Percentiles rank a stretch among this genome's conserved stretches.
phyloP scores from a whole-genome alignment of 2,113 vertebrate species.

The Heterotis niloticus region DNA sequence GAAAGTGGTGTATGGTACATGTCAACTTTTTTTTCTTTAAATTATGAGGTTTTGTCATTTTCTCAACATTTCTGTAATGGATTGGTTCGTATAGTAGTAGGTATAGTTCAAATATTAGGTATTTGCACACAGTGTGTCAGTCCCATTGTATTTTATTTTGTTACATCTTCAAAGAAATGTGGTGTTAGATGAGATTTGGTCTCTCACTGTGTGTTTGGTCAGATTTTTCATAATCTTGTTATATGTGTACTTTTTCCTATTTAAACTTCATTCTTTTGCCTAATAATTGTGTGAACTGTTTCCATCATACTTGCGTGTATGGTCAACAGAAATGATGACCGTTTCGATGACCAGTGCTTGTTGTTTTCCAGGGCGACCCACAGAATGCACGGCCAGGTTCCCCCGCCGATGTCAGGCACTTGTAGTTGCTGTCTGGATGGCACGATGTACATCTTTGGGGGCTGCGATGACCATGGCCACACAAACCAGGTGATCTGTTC shows the following conservation, averaged over 20 bases:
- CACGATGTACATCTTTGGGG: slow-evolving; percentile 85
- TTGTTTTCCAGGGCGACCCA: slow-evolving; percentile 71
- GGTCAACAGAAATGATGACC: not conserved
- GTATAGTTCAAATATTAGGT: not conserved
- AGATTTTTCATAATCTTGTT: too few relatives aligned
- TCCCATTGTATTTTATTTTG: not conserved
- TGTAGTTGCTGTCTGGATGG: slow-evolving; percentile 80
- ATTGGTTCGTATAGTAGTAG: not conserved
- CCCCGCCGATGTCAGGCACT: slow-evolving; percentile 86
- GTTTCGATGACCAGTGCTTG: not conserved
- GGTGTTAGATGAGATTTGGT: too few relatives aligned
- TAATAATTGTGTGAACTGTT: too few relatives aligned
- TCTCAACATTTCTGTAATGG: not conserved
- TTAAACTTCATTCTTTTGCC: too few relatives aligned
- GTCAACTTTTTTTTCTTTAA: not conserved
- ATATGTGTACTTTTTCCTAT: too few relatives aligned
- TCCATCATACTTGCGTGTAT: too few relatives aligned
- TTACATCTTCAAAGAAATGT: not conserved
- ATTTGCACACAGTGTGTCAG: not conserved
- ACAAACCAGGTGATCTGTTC: slow-evolving; percentile 75
- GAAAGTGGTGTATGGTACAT: slow-evolving; percentile 82
- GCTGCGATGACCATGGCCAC: slow-evolving; percentile 88
- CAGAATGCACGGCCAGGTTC: slow-evolving; percentile 78
- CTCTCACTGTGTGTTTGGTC: too few relatives aligned
- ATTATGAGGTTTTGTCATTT: not conserved